Conservation (phyloP, 2,888 invertebrate species). For the Odontothrips loti region DNA sequence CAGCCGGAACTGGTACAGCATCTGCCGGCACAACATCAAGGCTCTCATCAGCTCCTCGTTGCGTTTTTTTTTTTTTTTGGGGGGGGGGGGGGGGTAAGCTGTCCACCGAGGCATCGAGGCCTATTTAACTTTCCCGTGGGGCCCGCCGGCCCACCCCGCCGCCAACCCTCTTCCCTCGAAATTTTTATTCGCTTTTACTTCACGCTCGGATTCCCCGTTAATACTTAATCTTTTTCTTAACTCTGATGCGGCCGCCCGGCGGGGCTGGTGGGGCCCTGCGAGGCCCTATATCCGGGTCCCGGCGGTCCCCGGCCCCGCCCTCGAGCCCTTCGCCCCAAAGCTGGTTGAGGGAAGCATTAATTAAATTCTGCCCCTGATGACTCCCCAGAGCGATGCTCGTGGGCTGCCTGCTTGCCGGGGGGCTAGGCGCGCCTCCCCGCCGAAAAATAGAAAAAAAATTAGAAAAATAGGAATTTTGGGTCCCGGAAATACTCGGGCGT, state of each 20-base stretch:
- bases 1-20: constrained; percentile 71
- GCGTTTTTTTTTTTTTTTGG: too few species aligned
- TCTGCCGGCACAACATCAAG: constrained; percentile 54
- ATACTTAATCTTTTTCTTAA: neutral
- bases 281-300: neutral
- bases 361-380: constrained; percentile 26
- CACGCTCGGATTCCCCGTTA: neutral
- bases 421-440: constrained; percentile 28
- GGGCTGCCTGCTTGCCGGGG: neutral
- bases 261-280: too few species aligned
- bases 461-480: too few species aligned
- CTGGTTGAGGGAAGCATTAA: constrained; percentile 15
- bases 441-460: neutral
- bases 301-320: neutral
- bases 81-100: too few species aligned
- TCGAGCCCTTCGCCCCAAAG: neutral
- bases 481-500: neutral
- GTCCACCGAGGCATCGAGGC: too few species aligned
- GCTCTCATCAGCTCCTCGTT: too few species aligned
- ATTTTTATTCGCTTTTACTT: too few species aligned
- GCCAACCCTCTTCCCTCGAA: too few species aligned
- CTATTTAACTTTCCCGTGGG: too few species aligned
- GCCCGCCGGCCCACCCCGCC: too few species aligned
- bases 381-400: constrained; percentile 13
- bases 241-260: neutral